A percentile compares a stretch with the other conserved stretches of the same genome.
These are phyloP conservation scores for Ceryle rudis DNA, from an alignment of 2,797 vertebrate genomes.

Conservation along the genomic window DNA sequence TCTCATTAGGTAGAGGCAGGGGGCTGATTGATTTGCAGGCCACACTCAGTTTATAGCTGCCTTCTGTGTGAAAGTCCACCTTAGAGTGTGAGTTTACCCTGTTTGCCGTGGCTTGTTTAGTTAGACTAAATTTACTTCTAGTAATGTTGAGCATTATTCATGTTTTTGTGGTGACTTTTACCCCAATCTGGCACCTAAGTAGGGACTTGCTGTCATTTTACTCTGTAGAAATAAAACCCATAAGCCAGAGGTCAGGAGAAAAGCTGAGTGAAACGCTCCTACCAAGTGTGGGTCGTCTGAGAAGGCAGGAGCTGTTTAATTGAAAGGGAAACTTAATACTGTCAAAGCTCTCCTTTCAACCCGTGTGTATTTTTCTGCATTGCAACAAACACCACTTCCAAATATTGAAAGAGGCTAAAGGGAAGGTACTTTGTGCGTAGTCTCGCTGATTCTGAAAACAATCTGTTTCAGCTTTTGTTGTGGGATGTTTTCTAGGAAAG, in stretches of 20 bases:
- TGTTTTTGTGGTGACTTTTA: constrained; percentile 15
- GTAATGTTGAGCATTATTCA: not conserved
- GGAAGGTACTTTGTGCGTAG: not conserved
- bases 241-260: constrained; percentile 20
- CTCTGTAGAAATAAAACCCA: constrained; percentile 10
- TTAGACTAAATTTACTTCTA: constrained; percentile 33
- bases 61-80: constrained; percentile 62
- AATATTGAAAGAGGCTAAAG: not conserved
- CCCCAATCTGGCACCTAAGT: not conserved
- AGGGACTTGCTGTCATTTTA: not conserved
- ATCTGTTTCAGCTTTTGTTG: not conserved
- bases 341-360: not conserved
- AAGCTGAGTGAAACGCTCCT: not conserved
- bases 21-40: constrained; percentile 66
- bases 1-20: constrained; percentile 64
- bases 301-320: not conserved
- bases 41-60: constrained; percentile 62
- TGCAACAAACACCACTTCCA: not conserved
- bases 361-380: not conserved
- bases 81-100: constrained; percentile 22
- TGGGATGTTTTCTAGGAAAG: not conserved
- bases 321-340: not conserved
- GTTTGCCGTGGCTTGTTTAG: constrained; percentile 22
- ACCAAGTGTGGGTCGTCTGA: not conserved
- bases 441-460: not conserved